A percentile compares a stretch with the other conserved stretches of the same genome.
Evolutionary conservation across 2,113 vertebrate genomes (phyloP).

Genomic region (Sprattus sprattus): DNA sequence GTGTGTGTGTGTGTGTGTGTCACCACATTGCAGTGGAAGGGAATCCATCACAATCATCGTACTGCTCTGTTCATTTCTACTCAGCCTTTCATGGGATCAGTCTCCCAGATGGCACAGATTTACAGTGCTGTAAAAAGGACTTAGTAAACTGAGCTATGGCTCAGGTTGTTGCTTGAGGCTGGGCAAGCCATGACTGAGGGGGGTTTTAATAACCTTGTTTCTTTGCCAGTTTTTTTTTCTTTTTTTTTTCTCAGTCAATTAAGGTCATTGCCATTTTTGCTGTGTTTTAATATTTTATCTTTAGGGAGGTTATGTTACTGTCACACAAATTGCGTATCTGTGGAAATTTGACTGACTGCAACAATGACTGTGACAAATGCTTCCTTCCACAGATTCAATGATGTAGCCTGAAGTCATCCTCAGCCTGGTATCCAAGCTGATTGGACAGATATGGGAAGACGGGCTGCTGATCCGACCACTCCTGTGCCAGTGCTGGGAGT

Average conservation of each 20-base stretch:
- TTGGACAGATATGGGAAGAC: constrained; percentile 67
- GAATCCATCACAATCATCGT: neutral
- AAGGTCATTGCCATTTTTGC: constrained; percentile 8
- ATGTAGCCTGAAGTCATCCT: constrained; percentile 43
- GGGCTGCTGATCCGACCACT: constrained; percentile 69
- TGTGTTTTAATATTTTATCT: constrained; percentile 10
- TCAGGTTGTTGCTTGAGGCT: neutral
- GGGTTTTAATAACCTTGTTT: neutral
- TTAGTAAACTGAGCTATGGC: neutral
- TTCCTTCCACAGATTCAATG: constrained; percentile 57
- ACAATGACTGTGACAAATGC: neutral
- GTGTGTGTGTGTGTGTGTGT: neutral
- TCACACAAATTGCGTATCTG: neutral
- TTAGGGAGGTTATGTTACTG: neutral
- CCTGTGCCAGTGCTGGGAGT: constrained; percentile 70
- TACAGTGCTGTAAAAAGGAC: neutral
- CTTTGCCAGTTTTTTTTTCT: neutral
- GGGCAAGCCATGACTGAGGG: neutral
- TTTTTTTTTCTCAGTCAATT: neutral
- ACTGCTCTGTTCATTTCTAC: constrained; percentile 7
- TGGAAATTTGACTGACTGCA: neutral
- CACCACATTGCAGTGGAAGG: neutral
- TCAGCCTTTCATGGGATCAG: neutral
- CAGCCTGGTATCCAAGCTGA: constrained; percentile 41
- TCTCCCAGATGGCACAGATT: constrained; percentile 1